Conservation (phyloP, 2,113 vertebrate genomes). For the Eptatretus burgeri region DNA sequence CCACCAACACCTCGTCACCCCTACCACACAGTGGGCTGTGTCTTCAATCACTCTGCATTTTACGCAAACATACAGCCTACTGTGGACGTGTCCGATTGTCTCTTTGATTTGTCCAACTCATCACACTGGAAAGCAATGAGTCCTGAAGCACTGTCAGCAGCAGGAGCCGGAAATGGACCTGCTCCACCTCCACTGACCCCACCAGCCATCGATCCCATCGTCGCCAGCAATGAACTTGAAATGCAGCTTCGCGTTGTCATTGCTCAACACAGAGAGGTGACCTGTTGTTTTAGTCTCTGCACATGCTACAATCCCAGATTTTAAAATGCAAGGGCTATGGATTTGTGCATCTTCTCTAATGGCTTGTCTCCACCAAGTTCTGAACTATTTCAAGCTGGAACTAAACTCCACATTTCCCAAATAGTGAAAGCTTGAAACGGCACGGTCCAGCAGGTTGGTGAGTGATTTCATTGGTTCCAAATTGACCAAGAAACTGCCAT, state of each 20-base stretch:
- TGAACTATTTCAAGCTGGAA: neutral
- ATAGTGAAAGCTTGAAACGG: too few species aligned
- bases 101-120: conserved; percentile 54
- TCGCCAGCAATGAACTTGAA: conserved; percentile 54
- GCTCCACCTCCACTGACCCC: conserved; percentile 42
- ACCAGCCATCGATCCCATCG: conserved; percentile 27
- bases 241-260: conserved; percentile 47
- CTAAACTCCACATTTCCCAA: too few species aligned
- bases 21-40: conserved; percentile 53
- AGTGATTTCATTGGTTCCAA: too few species aligned
- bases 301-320: neutral
- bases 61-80: conserved; percentile 68
- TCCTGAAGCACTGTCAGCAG: conserved; percentile 41
- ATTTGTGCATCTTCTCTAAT: neutral
- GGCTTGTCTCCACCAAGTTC: neutral
- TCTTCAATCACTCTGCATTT: conserved; percentile 69
- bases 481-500: too few species aligned
- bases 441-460: too few species aligned
- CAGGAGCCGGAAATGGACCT: conserved; percentile 42
- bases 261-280: conserved; percentile 73
- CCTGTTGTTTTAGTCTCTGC: neutral
- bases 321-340: neutral
- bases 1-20: conserved; percentile 44
- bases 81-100: conserved; percentile 43
- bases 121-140: conserved; percentile 93